Evolutionary conservation across 2,888 invertebrate genomes (phyloP), one percentile per base, ranked within the genome.

Genomic region (Pecten maximus): DNA sequence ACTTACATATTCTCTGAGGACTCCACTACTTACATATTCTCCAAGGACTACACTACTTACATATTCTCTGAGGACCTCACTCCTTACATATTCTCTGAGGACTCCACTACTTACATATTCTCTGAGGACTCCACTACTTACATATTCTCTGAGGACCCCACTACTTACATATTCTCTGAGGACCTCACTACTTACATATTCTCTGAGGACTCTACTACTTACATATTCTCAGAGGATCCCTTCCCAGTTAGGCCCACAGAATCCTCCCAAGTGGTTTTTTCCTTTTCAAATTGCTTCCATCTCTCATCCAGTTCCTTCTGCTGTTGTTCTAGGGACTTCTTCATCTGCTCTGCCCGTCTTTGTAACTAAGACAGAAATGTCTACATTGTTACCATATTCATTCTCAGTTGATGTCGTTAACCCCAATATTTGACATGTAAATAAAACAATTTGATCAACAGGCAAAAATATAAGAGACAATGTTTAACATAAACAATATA

Each of bases 261-360:
- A 95, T 98, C 98, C 97, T 99, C 99, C 99, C 99, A 99, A 90
- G 98, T 97, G 95, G 98, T 97, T 96, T 98, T 98, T 97, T 99
- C 99, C 91, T 98, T 97, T 95, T 98, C 98, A 96, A 99, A 98
- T 92, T 98, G 98, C 93, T 98, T 98, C 96, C 98, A 97, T 95
- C 98, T 98, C 95, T 99, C 99, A 94, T 99, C 99, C 95, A 99
- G 97, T 97, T 99, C 99, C 94, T 98, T 98, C 95, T 98, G 98
- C 97, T 99, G 99, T 96, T 98, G 98, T 96, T 99, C 99, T 94
- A 98, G 97, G 89, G 98, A 97, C 94, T 97, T 97, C 95, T 97
- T 97, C 98, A 97, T 98, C 97, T 97, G 98, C 97, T 99, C 99
- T 97, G 99, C 99, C 94, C 99, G 98, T 96, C 98, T 98, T 96